Percentiles rank a stretch among this genome's conserved stretches.
phyloP scores from a whole-genome alignment of 2,888 invertebrate species.

The Meteorus colon region DNA sequence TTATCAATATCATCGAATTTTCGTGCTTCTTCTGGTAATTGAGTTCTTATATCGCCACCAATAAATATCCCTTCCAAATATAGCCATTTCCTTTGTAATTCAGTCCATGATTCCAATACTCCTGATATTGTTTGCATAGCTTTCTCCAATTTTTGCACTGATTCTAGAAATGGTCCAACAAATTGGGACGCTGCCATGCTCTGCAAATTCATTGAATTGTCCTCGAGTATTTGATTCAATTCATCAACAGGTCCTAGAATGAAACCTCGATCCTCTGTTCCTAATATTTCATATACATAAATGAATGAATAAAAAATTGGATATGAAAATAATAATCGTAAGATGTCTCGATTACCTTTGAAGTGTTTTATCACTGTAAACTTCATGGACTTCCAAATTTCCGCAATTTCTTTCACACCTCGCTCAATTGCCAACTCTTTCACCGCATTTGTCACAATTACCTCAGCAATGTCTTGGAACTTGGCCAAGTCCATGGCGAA shows the following conservation, averaged over 20 bases:
- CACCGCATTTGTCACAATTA: conserved; percentile 90
- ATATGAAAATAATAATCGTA: not conserved
- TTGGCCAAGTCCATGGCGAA: conserved; percentile 93
- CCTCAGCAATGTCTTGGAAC: conserved; percentile 88
- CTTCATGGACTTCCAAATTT: conserved; percentile 80
- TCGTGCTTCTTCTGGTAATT: conserved; percentile 91
- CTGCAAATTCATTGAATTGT: conserved; percentile 92
- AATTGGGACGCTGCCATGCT: conserved; percentile 93
- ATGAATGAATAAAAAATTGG: conserved; percentile 63
- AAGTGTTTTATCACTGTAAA: conserved; percentile 81
- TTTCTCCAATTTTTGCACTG: conserved; percentile 91
- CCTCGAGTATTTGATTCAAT: conserved; percentile 86
- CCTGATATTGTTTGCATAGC: conserved; percentile 86
- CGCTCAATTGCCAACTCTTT: conserved; percentile 94
- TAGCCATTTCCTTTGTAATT: conserved; percentile 92
- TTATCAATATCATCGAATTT: conserved; percentile 93
- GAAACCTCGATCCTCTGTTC: conserved; percentile 85
- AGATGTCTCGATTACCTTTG: conserved; percentile 73
- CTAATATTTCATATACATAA: conserved; percentile 37
- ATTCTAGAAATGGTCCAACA: conserved; percentile 88
- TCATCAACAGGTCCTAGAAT: conserved; percentile 90
- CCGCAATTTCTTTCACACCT: conserved; percentile 87
- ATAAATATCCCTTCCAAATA: conserved; percentile 95
- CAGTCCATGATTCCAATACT: conserved; percentile 91
- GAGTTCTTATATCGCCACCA: conserved; percentile 89